Conservation (phyloP, 1,140 invertebrate genomes). For the Drosophila repletoides region DNA sequence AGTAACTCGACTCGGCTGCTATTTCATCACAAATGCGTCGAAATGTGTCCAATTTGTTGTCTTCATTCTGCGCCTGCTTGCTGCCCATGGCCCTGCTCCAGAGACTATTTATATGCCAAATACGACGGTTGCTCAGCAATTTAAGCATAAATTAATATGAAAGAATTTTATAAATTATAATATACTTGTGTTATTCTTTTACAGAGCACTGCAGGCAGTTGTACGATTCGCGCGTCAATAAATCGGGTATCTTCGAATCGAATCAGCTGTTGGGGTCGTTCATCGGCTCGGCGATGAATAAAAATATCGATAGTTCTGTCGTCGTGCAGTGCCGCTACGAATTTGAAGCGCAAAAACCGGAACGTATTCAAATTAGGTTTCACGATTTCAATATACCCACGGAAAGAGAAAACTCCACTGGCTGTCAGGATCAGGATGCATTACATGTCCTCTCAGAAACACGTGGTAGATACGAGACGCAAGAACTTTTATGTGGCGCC, state of each 20-base stretch:
- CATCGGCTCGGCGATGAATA: constrained; percentile 77
- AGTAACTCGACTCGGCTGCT: constrained; percentile 89
- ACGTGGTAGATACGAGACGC: constrained; percentile 76
- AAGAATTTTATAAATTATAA: constrained; percentile 3
- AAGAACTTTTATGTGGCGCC: constrained; percentile 92
- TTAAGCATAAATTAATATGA: constrained; percentile 15
- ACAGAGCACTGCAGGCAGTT: constrained; percentile 86
- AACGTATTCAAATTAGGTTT: constrained; percentile 85
- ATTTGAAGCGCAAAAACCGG: constrained; percentile 91
- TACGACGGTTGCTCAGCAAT: background rate
- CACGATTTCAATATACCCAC: constrained; percentile 77
- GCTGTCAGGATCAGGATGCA: constrained; percentile 62
- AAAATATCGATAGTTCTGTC: constrained; percentile 10
- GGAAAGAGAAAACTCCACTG: constrained; percentile 56
- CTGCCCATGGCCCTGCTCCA: constrained; percentile 28
- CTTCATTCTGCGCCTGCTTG: constrained; percentile 82
- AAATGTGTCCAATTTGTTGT: constrained; percentile 91
- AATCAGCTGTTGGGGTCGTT: constrained; percentile 84
- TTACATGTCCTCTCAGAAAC: constrained; percentile 63
- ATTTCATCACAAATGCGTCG: constrained; percentile 90
- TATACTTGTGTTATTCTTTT: background rate
- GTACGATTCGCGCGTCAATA: constrained; percentile 90
- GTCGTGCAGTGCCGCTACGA: constrained; percentile 92
- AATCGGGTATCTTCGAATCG: constrained; percentile 90
- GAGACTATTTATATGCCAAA: background rate